Base-by-base conservation (phyloP, 2,797 vertebrate species). In the Denticeps clupeoides region DNA sequence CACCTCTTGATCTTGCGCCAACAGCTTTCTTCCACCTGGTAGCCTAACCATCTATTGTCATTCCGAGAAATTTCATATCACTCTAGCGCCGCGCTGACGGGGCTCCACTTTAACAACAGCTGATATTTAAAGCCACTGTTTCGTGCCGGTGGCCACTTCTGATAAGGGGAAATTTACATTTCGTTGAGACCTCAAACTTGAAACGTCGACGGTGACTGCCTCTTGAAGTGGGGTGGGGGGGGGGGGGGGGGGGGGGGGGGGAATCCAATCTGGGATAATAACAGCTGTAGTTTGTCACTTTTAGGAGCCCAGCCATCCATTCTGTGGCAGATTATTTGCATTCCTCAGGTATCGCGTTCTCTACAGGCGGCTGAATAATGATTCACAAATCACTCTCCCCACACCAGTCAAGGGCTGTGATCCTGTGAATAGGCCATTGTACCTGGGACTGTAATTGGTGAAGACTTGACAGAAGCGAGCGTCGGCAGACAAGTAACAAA, bases 361-460 rank as follows among this genome's bases (percentile, higher is more conserved):
- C 89, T 82, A 86, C 78, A 86, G 85, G 86, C 82, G 84, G 82
- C 87, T 87, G 87, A 89, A 92, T 96, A 96, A 95, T 91, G 91
- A 95, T 93, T 93, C 91, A 91, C 89, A 95, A 96, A 97, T 96
- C 93, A 93, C 89, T 91, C 88, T 85, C 87, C 85, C 85, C 82
- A 86, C 78, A 82, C 89, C 89, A 92, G 86, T 88, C 89, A 82
- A 89, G 90, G 90, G 90, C 91, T 92, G 88, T 86, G 90, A 93
- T 93, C 88, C 87, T 78, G 81, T 94, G 90, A 94, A 94, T 93
- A 91, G 89, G 89, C 89, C 84, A 93, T 93, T 96, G 91, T 96
- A 93, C 87, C 90, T 91, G 89, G 86, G 64, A 91, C 89, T 93
- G 88, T 97, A 99, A 97, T 97, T 99, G 92, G 91, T 91, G 90